Conservation (phyloP, 2,113 vertebrate genomes). For the Chloropsis hardwickii region DNA sequence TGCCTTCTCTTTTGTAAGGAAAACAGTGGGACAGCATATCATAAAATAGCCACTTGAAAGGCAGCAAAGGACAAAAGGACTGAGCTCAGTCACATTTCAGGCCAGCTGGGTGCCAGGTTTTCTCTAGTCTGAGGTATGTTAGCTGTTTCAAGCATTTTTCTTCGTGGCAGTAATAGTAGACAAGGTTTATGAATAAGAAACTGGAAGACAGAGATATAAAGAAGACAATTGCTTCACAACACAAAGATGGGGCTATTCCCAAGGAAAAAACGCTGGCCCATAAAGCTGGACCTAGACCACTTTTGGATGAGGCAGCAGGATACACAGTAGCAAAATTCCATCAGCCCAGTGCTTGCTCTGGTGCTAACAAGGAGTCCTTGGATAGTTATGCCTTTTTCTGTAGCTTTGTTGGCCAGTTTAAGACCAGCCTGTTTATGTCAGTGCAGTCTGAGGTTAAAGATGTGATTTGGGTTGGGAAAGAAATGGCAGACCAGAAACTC, state of each 20-base stretch:
- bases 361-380: background rate
- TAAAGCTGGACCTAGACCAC: background rate
- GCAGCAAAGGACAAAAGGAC: background rate
- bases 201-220: background rate
- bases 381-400: background rate
- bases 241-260: background rate
- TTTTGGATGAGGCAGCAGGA: background rate
- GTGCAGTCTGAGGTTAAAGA: background rate
- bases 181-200: background rate
- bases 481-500: background rate
- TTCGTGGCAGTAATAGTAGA: background rate
- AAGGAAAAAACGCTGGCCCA: rapidly evolving
- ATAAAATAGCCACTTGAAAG: background rate
- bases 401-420: background rate
- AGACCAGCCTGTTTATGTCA: background rate
- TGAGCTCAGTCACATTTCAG: background rate
- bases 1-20: background rate
- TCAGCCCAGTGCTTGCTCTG: background rate
- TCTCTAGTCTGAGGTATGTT: background rate
- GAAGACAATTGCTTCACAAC: background rate
- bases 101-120: background rate
- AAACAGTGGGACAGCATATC: background rate
- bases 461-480: background rate
- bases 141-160: background rate
- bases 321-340: background rate